Evolutionary conservation across 2,888 invertebrate genomes (phyloP).

Genomic region (Criorhina ranunculi): DNA sequence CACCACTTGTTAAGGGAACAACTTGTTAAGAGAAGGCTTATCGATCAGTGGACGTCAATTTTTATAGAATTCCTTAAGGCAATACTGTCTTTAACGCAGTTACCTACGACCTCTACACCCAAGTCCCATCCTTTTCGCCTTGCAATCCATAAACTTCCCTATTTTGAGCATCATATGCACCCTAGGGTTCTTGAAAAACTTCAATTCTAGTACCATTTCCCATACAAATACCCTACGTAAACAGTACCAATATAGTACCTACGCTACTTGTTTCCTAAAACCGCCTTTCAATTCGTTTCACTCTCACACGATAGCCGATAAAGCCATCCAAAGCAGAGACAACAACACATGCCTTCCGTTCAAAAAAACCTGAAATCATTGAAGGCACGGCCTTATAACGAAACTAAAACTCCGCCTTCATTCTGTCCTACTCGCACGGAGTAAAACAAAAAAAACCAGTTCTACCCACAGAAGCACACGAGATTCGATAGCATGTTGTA

Average conservation of each 20-base stretch:
- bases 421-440: slow-evolving; percentile 13
- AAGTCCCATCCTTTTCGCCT: no score
- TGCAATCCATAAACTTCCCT: no score
- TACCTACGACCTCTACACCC: no score
- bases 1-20: no score
- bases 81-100: no score
- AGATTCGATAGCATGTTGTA: slow-evolving; percentile 64
- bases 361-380: slow-evolving; percentile 40
- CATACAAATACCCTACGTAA: background rate
- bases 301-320: slow-evolving; percentile 29
- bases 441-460: no score
- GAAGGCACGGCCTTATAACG: slow-evolving; percentile 28
- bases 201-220: background rate
- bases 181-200: no score
- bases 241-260: slow-evolving; percentile 6
- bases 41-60: no score
- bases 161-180: no score
- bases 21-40: no score
- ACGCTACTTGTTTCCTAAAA: slow-evolving; percentile 1
- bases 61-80: no score
- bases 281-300: slow-evolving; percentile 7
- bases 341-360: slow-evolving; percentile 5
- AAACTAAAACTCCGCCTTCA: slow-evolving; percentile 54
- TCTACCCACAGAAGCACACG: slow-evolving; percentile 37
- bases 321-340: slow-evolving; percentile 16